phyloP scores from a whole-genome alignment of 2,888 invertebrate species.

The Lepidonotus clava region DNA sequence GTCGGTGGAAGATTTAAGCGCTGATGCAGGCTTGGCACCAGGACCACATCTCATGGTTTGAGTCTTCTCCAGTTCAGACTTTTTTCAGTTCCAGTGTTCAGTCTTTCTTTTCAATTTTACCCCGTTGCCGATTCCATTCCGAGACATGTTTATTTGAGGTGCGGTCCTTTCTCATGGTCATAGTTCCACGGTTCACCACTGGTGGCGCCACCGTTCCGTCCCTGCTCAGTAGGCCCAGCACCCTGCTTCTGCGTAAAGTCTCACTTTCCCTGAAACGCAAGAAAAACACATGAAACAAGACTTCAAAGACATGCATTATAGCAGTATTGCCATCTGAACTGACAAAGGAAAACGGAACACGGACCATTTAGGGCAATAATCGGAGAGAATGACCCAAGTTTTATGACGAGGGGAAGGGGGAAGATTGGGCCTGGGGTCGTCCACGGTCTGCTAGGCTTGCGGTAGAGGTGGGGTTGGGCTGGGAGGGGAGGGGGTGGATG shows the following conservation, averaged over 20 bases:
- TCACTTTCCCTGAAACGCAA: background rate
- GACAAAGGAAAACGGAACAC: background rate
- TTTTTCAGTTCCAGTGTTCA: too few species aligned
- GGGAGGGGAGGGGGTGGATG: background rate
- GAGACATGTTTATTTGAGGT: too few species aligned
- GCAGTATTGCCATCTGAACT: background rate
- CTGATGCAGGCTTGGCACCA: too few species aligned
- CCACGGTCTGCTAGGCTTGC: background rate
- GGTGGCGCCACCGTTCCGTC: background rate
- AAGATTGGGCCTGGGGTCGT: background rate
- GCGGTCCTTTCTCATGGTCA: background rate
- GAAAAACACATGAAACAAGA: background rate
- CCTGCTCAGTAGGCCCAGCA: background rate
- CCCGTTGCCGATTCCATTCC: too few species aligned
- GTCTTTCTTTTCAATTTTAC: too few species aligned
- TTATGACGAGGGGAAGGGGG: background rate
- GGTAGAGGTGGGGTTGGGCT: background rate
- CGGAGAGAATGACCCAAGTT: background rate
- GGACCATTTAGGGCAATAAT: slow-evolving; percentile 22
- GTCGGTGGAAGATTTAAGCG: too few species aligned
- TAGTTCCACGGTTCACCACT: slow-evolving; percentile 3
- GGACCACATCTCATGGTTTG: too few species aligned
- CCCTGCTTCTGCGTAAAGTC: too few species aligned
- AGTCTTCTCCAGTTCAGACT: too few species aligned
- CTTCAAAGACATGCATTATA: background rate